Conservation (phyloP, 2,888 invertebrate species). For the Baronia brevicornis region DNA sequence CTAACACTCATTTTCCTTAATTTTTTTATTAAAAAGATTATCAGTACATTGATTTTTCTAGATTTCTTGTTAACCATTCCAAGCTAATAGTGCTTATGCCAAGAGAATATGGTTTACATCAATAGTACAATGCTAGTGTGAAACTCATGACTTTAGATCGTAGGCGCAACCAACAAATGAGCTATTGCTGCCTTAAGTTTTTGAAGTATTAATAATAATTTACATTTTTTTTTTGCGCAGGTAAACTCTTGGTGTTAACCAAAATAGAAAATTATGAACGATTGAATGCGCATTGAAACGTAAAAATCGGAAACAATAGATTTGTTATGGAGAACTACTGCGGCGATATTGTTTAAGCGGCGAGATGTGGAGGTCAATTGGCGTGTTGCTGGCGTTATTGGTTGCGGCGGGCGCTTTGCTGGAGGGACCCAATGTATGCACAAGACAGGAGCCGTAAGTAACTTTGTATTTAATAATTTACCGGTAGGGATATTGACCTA, state of each 20-base stretch:
- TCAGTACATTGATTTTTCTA: no score
- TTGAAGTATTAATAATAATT: no score
- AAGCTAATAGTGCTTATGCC: no score
- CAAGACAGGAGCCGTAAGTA: conserved; percentile 83
- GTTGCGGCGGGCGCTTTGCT: conserved; percentile 46
- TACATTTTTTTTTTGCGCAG: conserved; percentile 15
- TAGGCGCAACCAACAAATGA: no score
- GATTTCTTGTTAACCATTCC: no score
- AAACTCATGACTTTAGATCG: no score
- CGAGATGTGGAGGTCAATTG: conserved; percentile 49
- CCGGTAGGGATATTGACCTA: background rate
- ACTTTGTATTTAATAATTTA: background rate
- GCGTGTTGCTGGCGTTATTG: conserved; percentile 36
- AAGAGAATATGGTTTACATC: no score
- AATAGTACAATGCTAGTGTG: no score
- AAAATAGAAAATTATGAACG: conserved; percentile 23
- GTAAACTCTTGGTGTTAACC: conserved; percentile 19
- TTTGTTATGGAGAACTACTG: conserved; percentile 62
- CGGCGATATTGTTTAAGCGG: conserved; percentile 31
- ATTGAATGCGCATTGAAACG: conserved; percentile 42
- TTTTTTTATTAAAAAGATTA: no score
- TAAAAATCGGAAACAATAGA: conserved; percentile 41
- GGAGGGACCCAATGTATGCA: conserved; percentile 87
- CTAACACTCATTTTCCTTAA: no score
- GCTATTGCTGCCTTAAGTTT: no score